Base-by-base conservation (phyloP, 2,888 invertebrate species). In the Lutraria lutraria region DNA sequence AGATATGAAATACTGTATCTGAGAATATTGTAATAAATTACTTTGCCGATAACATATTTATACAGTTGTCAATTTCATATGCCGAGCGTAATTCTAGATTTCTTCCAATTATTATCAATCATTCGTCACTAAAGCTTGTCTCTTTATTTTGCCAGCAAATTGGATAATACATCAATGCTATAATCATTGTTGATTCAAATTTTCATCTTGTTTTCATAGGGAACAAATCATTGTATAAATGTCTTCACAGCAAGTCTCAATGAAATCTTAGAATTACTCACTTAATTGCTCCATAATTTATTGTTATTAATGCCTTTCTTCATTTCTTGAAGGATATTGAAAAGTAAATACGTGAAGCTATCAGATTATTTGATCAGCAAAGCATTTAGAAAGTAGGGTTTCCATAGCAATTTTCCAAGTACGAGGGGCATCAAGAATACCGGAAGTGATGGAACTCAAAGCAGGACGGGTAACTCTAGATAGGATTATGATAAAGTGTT, bases 131-230 rank as follows among this genome's bases (percentile, higher is more conserved):
- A 83, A 82, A 84, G 84, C 29, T 72, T 89, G 89, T 89, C 91
- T 88, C 89, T 81, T 53, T 91, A 86, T 91, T 91, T 91, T 86
- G 87, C 86, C 89, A 85, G 87, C 91, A 89, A 89, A 89, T 89
- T 89, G 85, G 85, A 83, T 85, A 87, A 85, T 90, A 85, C 87
- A 89, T 89, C 88, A 87, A 79, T 83, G 83, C 79, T 79, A 88
- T 88, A 85, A 87, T 85, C 79, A 79, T n/a, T 79, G 72, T 53
- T 54, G 81, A 88, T 85, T 80, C 72, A 83, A 88, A 85, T 85
- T 85, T 85, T 63, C 60, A 76, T 82, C 54, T 53, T 90, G 85
- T 90, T 90, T 90, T 90, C 87, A 83, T 80, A 83, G 84, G 52
- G 56, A 88, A 83, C 83, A 88, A 90, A 88, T 90, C 85, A 89